Conservation (phyloP, 2,113 vertebrate species). For the Indicator indicator region DNA sequence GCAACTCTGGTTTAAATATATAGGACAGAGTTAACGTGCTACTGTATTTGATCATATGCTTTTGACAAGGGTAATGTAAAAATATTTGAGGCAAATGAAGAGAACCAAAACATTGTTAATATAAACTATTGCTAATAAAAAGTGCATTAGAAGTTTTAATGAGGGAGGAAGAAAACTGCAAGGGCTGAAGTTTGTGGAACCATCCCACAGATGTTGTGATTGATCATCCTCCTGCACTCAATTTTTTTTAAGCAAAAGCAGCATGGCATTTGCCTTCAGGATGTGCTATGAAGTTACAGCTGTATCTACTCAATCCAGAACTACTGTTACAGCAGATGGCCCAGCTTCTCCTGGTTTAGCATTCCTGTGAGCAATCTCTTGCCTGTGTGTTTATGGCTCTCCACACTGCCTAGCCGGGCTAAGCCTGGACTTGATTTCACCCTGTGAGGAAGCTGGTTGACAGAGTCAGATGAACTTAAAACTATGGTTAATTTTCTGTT, state of each 20-base stretch:
- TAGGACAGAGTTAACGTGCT: neutral
- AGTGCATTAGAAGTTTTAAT: neutral
- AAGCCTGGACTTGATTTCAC: neutral
- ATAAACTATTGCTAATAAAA: neutral
- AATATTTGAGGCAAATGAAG: neutral
- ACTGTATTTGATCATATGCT: neutral
- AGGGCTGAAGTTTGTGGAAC: neutral
- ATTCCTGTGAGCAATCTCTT: neutral
- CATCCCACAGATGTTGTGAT: neutral
- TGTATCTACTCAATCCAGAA: neutral
- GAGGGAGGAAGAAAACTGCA: neutral
- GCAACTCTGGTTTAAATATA: neutral
- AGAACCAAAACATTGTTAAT: neutral
- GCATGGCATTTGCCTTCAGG: neutral
- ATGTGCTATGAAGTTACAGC: neutral
- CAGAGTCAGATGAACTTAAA: neutral
- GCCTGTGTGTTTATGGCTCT: neutral
- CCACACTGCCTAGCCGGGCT: neutral
- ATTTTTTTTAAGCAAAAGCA: neutral
- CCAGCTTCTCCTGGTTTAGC: neutral
- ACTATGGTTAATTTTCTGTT: neutral
- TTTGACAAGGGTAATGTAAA: neutral
- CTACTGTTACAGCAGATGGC: neutral
- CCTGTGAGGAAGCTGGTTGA: neutral
- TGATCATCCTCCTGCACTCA: neutral